Conservation (phyloP, 2,888 invertebrate species). For the Pollenia labialis region DNA sequence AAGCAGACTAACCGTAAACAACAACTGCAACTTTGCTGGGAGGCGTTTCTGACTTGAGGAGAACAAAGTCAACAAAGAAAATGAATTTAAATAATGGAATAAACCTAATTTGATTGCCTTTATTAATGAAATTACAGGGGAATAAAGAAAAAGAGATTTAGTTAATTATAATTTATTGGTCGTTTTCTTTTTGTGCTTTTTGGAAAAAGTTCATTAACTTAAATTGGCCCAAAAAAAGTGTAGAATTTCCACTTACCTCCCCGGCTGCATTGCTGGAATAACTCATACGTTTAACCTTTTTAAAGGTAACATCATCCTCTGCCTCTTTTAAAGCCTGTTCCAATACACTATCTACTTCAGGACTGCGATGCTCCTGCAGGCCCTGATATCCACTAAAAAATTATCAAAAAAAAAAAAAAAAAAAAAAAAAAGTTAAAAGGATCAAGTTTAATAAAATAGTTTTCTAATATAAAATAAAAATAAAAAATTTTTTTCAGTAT, state of each 20-base stretch:
- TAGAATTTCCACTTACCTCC: slow-evolving; percentile 85
- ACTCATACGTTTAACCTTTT: slow-evolving; percentile 89
- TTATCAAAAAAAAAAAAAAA: neutral
- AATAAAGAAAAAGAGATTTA: neutral
- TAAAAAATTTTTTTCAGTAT: no score
- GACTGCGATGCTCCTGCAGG: slow-evolving; percentile 81
- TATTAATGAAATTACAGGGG: neutral
- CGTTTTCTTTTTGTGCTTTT: neutral
- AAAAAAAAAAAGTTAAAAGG: neutral
- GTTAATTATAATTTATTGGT: neutral
- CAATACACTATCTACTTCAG: slow-evolving; percentile 86
- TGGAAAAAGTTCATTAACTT: neutral
- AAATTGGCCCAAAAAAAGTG: no score
- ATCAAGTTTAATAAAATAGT: neutral
- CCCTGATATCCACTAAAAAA: slow-evolving; percentile 77
- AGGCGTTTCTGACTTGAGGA: neutral
- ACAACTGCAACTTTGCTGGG: neutral
- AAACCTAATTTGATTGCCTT: neutral
- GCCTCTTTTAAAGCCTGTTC: slow-evolving; percentile 89
- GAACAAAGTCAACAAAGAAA: neutral
- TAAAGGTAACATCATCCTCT: slow-evolving; percentile 88
- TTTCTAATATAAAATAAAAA: no score
- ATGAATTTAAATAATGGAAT: neutral
- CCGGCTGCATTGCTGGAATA: slow-evolving; percentile 89
- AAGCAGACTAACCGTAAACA: neutral